Evolutionary conservation across 2,113 vertebrate genomes (phyloP).

Genomic region (Erythrocercus mccallii): DNA sequence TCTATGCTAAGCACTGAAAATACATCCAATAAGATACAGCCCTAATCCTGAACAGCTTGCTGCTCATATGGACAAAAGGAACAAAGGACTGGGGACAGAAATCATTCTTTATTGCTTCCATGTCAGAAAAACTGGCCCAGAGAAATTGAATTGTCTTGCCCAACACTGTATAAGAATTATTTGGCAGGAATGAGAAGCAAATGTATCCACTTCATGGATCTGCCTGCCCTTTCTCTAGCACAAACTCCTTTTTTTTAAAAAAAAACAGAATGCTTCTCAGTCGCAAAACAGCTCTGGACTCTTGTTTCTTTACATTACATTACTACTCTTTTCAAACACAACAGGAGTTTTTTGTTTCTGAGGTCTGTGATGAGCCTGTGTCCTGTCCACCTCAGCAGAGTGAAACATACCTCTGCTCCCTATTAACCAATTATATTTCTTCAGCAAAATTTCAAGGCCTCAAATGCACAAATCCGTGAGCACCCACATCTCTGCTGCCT

Average conservation of each 20-base stretch:
- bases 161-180: background rate
- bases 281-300: background rate
- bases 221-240: background rate
- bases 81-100: background rate
- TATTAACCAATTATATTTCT: background rate
- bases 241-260: background rate
- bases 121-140: background rate
- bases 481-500: background rate
- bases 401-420: background rate
- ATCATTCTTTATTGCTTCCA: background rate
- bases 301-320: background rate
- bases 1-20: background rate
- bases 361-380: background rate
- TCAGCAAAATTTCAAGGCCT: background rate
- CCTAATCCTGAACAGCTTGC: background rate
- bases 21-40: background rate
- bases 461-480: background rate
- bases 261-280: background rate
- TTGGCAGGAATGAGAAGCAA: background rate
- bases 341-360: background rate
- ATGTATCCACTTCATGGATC: background rate
- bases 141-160: constrained; percentile 5
- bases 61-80: background rate
- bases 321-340: background rate
- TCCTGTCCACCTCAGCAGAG: background rate